phyloP scores from a whole-genome alignment of 2,113 vertebrate species.

The Podarcis raffonei region DNA sequence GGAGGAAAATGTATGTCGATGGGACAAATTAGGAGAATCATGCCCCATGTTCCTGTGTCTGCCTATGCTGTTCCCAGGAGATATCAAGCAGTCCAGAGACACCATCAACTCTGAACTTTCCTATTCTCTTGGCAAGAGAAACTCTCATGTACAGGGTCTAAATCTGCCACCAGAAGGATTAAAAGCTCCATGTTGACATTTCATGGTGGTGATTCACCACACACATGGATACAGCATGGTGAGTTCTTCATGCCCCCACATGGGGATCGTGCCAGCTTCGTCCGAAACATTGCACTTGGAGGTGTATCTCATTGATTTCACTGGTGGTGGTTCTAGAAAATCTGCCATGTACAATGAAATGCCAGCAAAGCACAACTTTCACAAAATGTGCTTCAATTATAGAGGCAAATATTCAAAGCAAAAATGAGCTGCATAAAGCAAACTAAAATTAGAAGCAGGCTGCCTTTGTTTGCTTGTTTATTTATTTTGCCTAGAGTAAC shows the following conservation, averaged over 20 bases:
- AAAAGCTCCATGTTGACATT: neutral
- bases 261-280: no score
- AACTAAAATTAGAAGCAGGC: slow-evolving; percentile 52
- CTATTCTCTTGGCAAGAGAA: neutral
- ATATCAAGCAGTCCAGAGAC: neutral
- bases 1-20: no score
- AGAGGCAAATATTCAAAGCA: slow-evolving; percentile 33
- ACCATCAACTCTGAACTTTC: neutral
- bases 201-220: neutral
- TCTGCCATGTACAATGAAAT: neutral
- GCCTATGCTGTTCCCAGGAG: neutral
- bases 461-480: neutral
- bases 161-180: no score
- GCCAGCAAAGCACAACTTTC: neutral
- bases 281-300: neutral
- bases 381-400: slow-evolving; percentile 17
- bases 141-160: neutral
- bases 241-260: neutral
- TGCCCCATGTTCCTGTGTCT: no score
- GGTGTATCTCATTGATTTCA: neutral
- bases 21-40: no score
- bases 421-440: slow-evolving; percentile 35
- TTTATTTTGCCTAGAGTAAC: slow-evolving; percentile 32
- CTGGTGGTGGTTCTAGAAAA: neutral
- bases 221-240: no score